Percentiles rank a stretch among this genome's conserved stretches.
These are phyloP conservation scores for Drosophila peninsularis DNA, from an alignment of 2,888 invertebrate species.

Conservation along the genomic window DNA sequence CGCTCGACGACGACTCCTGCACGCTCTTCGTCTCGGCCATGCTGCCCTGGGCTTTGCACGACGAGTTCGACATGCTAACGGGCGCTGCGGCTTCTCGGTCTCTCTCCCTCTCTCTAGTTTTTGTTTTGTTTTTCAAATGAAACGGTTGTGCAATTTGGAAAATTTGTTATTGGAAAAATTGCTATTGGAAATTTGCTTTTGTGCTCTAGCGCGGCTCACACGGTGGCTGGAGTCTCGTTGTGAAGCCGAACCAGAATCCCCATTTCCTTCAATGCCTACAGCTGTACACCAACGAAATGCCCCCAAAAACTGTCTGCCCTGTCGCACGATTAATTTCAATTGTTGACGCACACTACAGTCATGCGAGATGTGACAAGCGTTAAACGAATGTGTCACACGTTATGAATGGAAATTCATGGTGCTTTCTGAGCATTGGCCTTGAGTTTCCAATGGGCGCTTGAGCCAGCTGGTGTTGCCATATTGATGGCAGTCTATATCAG, in stretches of 20 bases:
- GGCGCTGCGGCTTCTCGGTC: too few species aligned
- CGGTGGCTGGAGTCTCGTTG: conserved; percentile 7
- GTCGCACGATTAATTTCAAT: not conserved
- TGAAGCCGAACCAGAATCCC: not conserved
- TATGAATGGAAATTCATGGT: too few species aligned
- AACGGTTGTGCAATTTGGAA: conserved; percentile 30
- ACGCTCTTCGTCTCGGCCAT: not conserved
- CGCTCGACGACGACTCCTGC: not conserved
- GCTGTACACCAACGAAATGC: not conserved
- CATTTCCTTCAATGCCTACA: not conserved
- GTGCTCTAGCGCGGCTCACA: conserved; percentile 11
- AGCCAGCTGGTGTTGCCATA: too few species aligned
- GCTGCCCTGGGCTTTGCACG: conserved; percentile 3
- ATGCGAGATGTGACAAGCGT: too few species aligned
- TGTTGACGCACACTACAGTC: not conserved
- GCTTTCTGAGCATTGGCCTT: too few species aligned
- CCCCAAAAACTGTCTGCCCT: not conserved
- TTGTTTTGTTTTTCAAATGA: not conserved
- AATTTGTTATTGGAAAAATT: conserved; percentile 16
- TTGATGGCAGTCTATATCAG: too few species aligned
- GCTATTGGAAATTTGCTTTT: conserved; percentile 22
- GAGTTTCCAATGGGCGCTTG: too few species aligned
- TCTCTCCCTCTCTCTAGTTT: not conserved
- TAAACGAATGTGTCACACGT: too few species aligned
- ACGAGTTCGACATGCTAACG: conserved; percentile 27